Evolutionary conservation across 2,888 invertebrate species (phyloP), one percentile per base, ranked within the genome.

Genomic region (Rhamnusium bicolor): DNA sequence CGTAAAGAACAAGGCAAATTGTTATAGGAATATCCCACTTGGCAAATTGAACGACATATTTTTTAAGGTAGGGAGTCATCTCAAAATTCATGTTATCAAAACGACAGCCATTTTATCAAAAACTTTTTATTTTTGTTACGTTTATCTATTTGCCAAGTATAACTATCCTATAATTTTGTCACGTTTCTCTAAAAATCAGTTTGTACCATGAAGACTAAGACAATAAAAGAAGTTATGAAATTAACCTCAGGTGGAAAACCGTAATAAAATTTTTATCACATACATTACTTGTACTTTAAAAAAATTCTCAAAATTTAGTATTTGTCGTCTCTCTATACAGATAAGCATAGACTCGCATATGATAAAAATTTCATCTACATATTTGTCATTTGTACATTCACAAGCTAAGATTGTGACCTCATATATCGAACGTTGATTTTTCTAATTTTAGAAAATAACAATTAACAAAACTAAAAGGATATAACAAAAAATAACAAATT

Each of bases 401-500:
- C 61, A 61, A 16, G n/a, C n/a, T 0, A 69, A 68, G 24, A 21
- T 60, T 32, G 66, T 78, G 75, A 71, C 70, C 75, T 70, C 47
- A 68, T 74, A 73, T 73, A 56, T 70, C 54, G 56, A 63, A 71
- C 66, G 65, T 46, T 67, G 62, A 62, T 61, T 46, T 73, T 71
- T 60, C 63, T 46, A 67, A 54, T 72, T 70, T 71, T 72, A 74
- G 69, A 77, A 74, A 75, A 76, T 78, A 80, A 78, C 77, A 79
- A 79, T 69, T 77, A 80, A 79, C 76, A 79, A 79, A 79, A 79
- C 72, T 76, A 78, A 75, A 78, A 75, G 74, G 70, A 72, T 68
- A 69, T 71, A 73, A 78, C 73, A 76, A 79, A 80, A 79, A 80
- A 77, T 75, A 80, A 80, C 78, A 79, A 77, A 71, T 70, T 79